Evolutionary conservation across 2,797 vertebrate genomes (phyloP), one percentile per base, ranked within the genome.

Genomic region (Gadopsis bispinosus): DNA sequence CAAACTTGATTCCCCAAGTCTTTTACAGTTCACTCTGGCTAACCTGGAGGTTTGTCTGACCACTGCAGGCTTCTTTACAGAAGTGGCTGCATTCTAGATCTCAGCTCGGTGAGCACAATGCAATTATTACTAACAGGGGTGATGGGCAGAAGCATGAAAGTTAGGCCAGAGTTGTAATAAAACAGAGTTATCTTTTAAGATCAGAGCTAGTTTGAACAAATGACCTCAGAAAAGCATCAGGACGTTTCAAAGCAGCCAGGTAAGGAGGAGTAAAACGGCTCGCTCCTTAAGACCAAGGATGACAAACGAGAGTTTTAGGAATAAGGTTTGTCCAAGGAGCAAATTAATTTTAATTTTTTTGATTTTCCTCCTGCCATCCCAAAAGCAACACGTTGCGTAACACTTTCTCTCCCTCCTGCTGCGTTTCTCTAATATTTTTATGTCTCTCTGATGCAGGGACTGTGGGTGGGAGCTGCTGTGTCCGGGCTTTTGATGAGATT

Each of bases 341-440:
- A 83, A 75, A 86, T 81, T 56, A 80, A n/a, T n/a, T n/a, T n/a
- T n/a, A n/a, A n/a, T n/a, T n/a, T n/a, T n/a, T n/a, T n/a, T n/a
- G 9, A 66, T 50, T 59, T 83, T 65, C 73, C 65, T 70, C 31
- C 29, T 62, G 66, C 56, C 62, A 72, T 81, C 62, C 78, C 73
- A 70, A 85, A 80, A 89, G 89, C 88, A 89, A 82, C 69, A 79
- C 59, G 77, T 85, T 85, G 84, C 61, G 0, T 82, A 88, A 88
- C 76, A 58, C 51, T 29, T 33, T 64, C 64, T 84, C 65, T 75
- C 61, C 33, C 56, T 43, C 20, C 58, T 53, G 55, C 64, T 77
- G 12, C n/a, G 51, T 66, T 31, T 61, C 43, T 79, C 56, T 65
- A 9, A 69, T 54, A 80, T 68, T 54, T 55, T 51, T 4, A 50